phyloP scores from a whole-genome alignment of 2,113 vertebrate genomes.

The Peucedramus taeniatus region DNA sequence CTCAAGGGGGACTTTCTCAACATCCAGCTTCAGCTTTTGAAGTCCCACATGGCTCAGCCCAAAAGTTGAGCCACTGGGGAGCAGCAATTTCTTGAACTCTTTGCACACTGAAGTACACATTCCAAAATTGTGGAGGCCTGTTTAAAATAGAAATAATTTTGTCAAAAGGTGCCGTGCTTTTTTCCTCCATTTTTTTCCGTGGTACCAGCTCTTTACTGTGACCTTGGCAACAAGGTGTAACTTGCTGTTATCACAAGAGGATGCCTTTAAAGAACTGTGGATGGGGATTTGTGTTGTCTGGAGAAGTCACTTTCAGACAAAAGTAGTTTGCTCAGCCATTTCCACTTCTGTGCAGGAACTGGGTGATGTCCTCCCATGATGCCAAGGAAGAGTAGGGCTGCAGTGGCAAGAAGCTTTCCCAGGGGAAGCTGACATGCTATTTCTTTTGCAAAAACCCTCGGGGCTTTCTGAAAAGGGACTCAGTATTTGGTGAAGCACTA shows the following conservation, averaged over 20 bases:
- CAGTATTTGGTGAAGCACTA: slow-evolving; percentile 19
- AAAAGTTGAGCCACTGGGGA: neutral
- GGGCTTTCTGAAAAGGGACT: neutral
- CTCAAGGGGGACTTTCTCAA: neutral
- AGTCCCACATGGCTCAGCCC: neutral
- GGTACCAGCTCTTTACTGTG: neutral
- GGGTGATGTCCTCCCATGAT: neutral
- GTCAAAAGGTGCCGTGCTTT: neutral
- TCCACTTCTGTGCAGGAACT: neutral
- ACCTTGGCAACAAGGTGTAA: too few relatives aligned
- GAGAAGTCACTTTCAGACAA: neutral
- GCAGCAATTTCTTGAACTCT: neutral
- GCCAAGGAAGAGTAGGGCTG: neutral
- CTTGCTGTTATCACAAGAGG: neutral
- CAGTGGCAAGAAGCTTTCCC: neutral
- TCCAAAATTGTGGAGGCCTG: neutral
- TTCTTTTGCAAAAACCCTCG: neutral
- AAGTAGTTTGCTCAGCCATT: fast-evolving
- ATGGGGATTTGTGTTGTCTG: neutral
- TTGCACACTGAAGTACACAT: neutral
- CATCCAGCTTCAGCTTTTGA: neutral
- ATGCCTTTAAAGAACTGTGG: neutral
- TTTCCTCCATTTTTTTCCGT: neutral
- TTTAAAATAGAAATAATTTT: neutral
- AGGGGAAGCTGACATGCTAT: neutral